These are phyloP conservation scores for Brienomyrus longianalis DNA, from an alignment of 2,113 vertebrate species.

Conservation along the genomic window DNA sequence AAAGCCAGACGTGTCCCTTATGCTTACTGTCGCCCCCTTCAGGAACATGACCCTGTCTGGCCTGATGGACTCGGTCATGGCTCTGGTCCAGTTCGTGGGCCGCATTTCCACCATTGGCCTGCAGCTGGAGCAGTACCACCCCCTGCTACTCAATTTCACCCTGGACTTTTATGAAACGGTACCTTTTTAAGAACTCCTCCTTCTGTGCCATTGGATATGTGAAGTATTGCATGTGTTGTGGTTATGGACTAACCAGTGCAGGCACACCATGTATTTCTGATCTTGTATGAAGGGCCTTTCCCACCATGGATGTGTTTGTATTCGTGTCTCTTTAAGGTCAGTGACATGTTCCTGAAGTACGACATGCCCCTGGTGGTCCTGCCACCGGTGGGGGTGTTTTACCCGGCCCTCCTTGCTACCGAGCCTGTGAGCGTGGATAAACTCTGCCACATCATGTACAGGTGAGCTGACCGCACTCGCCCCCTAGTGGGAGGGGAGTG, in stretches of 20 bases:
- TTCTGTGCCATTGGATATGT: neutral
- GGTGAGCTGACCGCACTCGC: constrained; percentile 51
- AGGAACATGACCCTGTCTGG: constrained; percentile 76
- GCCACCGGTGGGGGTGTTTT: constrained; percentile 80
- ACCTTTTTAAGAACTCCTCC: constrained; percentile 22
- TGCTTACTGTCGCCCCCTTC: constrained; percentile 28
- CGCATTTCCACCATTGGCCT: constrained; percentile 64
- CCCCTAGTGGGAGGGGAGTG: neutral
- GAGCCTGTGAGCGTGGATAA: constrained; percentile 75
- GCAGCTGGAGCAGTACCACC: constrained; percentile 64
- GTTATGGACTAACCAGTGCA: neutral
- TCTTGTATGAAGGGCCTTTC: neutral
- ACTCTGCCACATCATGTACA: constrained; percentile 84
- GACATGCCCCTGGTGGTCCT: constrained; percentile 75
- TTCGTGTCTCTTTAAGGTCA: constrained; percentile 61
- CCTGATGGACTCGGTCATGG: constrained; percentile 63
- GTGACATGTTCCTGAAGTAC: constrained; percentile 77
- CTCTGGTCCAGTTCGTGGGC: constrained; percentile 75
- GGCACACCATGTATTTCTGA: neutral
- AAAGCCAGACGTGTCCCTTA: neutral
- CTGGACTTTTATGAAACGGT: constrained; percentile 87
- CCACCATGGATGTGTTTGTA: neutral
- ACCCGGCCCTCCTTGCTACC: constrained; percentile 71
- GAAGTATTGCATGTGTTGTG: neutral
- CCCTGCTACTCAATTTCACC: constrained; percentile 74